A percentile compares a stretch with the other conserved stretches of the same genome.
These are phyloP conservation scores for Neostethus bicornis DNA, from an alignment of 2,797 vertebrate genomes.

Conservation along the genomic window DNA sequence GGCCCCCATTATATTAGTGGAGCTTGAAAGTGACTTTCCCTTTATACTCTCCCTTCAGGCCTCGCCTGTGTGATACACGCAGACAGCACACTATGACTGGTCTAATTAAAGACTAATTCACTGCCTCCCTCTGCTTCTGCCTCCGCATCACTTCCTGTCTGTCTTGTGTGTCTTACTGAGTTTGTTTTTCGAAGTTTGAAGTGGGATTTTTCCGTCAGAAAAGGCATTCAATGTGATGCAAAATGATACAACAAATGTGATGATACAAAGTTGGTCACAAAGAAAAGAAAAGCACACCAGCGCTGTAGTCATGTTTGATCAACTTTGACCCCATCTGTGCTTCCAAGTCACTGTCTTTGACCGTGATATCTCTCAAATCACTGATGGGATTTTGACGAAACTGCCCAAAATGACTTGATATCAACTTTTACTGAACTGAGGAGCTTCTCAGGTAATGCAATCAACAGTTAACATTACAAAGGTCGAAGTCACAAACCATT, in stretches of 20 bases:
- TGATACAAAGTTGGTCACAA: background rate
- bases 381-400: too few relatives aligned
- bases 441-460: too few relatives aligned
- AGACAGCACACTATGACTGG: constrained; percentile 47
- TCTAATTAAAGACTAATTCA: constrained; percentile 71
- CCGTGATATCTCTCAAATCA: too few relatives aligned
- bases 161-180: constrained; percentile 24
- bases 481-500: too few relatives aligned
- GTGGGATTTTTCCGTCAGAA: background rate
- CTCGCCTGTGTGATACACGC: constrained; percentile 45
- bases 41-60: constrained; percentile 58
- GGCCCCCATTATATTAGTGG: constrained; percentile 62
- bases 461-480: too few relatives aligned
- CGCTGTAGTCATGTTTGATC: too few relatives aligned
- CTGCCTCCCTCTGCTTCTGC: constrained; percentile 38
- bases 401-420: too few relatives aligned
- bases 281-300: too few relatives aligned
- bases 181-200: constrained; percentile 33
- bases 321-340: too few relatives aligned
- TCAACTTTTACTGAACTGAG: too few relatives aligned
- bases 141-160: constrained; percentile 34
- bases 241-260: constrained; percentile 2
- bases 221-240: background rate
- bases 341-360: too few relatives aligned
- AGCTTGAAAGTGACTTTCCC: constrained; percentile 79